Evolutionary conservation across 1,140 invertebrate genomes (phyloP).

Genomic region (Pseudomyrmex pallidus): DNA sequence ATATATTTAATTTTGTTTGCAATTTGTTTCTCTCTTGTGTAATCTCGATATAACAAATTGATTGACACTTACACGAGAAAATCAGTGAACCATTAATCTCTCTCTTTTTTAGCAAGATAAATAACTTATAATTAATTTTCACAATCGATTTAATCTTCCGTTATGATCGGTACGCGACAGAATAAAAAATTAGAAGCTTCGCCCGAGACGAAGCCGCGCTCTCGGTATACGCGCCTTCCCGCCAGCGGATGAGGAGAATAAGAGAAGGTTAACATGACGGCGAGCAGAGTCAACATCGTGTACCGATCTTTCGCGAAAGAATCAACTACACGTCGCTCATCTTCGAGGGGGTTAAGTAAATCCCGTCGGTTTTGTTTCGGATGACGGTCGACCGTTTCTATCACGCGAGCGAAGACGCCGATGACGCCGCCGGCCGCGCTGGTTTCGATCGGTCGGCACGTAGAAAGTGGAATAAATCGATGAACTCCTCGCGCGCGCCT

Average conservation of each 20-base stretch:
- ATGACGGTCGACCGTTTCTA: slow-evolving; percentile 50
- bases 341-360: slow-evolving; percentile 39
- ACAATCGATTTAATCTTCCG: slow-evolving; percentile 2
- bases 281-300: slow-evolving; percentile 38
- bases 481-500: slow-evolving; percentile 30
- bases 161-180: too few species aligned
- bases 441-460: slow-evolving; percentile 2
- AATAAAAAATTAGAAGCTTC: slow-evolving; percentile 13
- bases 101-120: neutral
- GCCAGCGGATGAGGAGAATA: slow-evolving; percentile 5
- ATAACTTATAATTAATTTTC: neutral
- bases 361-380: slow-evolving; percentile 12
- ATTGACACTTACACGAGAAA: too few species aligned
- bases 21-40: too few species aligned
- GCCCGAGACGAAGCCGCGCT: neutral
- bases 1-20: too few species aligned
- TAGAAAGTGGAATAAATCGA: slow-evolving; percentile 73
- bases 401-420: slow-evolving; percentile 26
- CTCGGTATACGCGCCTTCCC: neutral
- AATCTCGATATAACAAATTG: too few species aligned
- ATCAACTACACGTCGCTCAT: slow-evolving; percentile 29
- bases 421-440: slow-evolving; percentile 11
- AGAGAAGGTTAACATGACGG: slow-evolving; percentile 42
- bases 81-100: neutral
- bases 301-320: slow-evolving; percentile 36